phyloP scores from a whole-genome alignment of 2,797 vertebrate species.

The Hydrophis major region DNA sequence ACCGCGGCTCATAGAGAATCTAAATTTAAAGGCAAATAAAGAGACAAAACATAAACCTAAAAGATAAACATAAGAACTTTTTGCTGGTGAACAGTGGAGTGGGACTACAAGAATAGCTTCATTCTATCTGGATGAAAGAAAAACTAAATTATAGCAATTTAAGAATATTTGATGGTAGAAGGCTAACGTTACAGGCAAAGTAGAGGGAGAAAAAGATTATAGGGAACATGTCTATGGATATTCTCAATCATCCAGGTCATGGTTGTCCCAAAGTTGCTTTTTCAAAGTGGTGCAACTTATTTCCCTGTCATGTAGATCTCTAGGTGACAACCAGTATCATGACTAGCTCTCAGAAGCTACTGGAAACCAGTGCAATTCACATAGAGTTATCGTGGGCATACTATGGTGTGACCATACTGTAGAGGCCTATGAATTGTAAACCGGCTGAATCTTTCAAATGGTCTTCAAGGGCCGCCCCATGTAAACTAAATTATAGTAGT shows the following conservation, averaged over 20 bases:
- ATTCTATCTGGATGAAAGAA: background rate
- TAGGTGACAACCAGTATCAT: background rate
- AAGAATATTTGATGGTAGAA: background rate
- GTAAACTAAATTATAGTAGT: background rate
- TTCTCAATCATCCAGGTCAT: background rate
- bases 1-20: no score
- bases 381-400: background rate
- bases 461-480: background rate
- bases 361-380: background rate
- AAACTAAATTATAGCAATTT: background rate
- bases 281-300: background rate
- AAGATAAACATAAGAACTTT: background rate
- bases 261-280: background rate
- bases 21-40: background rate
- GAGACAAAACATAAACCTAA: background rate
- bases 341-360: background rate
- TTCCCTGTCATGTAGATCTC: background rate
- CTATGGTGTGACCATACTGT: background rate
- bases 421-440: background rate
- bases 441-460: background rate
- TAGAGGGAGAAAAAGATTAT: background rate
- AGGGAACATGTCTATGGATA: background rate
- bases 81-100: background rate
- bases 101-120: background rate
- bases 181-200: background rate